phyloP scores from a whole-genome alignment of 2,888 invertebrate species.

The Polydrusus pterygomalis region DNA sequence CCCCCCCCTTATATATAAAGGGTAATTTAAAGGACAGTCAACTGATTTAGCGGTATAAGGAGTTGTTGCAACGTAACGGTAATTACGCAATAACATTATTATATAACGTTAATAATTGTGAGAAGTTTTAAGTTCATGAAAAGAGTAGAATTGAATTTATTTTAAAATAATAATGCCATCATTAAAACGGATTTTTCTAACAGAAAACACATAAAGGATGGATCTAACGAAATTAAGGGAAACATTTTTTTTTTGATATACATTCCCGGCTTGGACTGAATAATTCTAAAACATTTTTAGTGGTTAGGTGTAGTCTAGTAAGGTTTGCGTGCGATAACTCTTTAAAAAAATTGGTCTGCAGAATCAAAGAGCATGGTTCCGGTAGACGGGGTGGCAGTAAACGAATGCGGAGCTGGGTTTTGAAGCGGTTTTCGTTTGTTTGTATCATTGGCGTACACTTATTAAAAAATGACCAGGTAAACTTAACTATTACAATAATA shows the following conservation, averaged over 20 bases:
- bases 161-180: no score
- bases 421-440: constrained; percentile 38
- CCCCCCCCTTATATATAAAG: no score
- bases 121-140: not conserved
- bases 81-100: not conserved
- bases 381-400: constrained; percentile 46
- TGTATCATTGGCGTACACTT: constrained; percentile 44
- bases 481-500: no score
- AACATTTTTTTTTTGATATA: no score
- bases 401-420: constrained; percentile 15
- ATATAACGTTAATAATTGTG: not conserved
- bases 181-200: no score
- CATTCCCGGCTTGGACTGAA: no score
- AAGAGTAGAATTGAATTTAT: no score
- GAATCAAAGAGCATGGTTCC: constrained; percentile 49
- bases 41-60: constrained; percentile 22
- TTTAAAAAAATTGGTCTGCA: constrained; percentile 43
- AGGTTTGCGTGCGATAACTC: constrained; percentile 29
- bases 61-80: constrained; percentile 5
- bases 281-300: no score
- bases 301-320: no score
- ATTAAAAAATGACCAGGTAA: not conserved
- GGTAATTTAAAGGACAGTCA: constrained; percentile 27
- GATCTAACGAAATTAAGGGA: no score
- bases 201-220: no score